Percentiles rank a stretch among this genome's conserved stretches.
phyloP scores from a whole-genome alignment of 2,888 invertebrate species.

The Ennomos erosarius region DNA sequence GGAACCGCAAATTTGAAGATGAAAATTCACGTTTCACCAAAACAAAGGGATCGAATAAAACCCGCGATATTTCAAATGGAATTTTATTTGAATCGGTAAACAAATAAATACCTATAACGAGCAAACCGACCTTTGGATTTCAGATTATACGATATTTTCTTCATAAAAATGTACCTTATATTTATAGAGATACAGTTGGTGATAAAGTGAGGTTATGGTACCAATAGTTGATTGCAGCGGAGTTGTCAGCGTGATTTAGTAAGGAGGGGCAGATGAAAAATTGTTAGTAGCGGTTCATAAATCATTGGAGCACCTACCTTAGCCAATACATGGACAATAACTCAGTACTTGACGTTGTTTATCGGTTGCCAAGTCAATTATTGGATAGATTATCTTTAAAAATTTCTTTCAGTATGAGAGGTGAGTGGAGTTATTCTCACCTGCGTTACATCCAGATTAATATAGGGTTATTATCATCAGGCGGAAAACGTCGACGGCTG shows the following conservation, averaged over 20 bases:
- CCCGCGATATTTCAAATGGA: conserved; percentile 20
- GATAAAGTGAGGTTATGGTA: conserved; percentile 6
- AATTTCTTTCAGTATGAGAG: too few relatives aligned
- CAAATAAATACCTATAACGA: conserved; percentile 28
- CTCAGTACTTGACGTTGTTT: conserved; percentile 56
- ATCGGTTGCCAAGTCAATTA: conserved; percentile 41
- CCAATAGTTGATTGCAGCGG: conserved; percentile 30
- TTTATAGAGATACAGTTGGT: conserved; percentile 9
- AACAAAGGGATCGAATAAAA: conserved; percentile 26
- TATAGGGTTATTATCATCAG: too few relatives aligned
- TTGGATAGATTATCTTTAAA: conserved; percentile 35
- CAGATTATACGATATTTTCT: conserved; percentile 3
- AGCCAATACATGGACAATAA: conserved; percentile 51
- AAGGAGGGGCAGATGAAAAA: conserved; percentile 59
- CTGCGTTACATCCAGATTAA: too few relatives aligned
- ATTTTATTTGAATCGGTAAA: conserved; percentile 26
- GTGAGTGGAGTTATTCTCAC: too few relatives aligned
- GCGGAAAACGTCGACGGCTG: too few relatives aligned
- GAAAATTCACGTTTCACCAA: conserved; percentile 6
- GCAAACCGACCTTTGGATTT: conserved; percentile 14
- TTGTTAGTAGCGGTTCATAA: conserved; percentile 56
- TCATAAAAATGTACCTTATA: conserved; percentile 14
- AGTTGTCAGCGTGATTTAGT: conserved; percentile 62
- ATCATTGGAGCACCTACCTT: conserved; percentile 57
- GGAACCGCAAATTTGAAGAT: conserved; percentile 3